Evolutionary conservation across 2,797 vertebrate species (phyloP), one percentile per base, ranked within the genome.

Genomic region (Ptychobarbus kaznakovi): DNA sequence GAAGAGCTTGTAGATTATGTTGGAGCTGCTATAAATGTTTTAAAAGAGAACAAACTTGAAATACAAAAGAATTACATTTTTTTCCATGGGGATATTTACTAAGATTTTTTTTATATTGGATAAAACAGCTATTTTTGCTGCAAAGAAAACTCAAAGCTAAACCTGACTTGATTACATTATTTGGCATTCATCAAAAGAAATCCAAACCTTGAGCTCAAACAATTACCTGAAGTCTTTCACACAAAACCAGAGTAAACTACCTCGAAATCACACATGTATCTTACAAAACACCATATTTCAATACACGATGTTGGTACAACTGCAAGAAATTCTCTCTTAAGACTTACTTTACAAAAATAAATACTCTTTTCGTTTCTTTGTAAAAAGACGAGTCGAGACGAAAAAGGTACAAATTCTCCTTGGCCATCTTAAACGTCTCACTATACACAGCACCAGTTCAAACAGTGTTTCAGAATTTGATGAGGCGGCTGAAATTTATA

Each of bases 271-370:
- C 49, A 87, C n/a, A 82, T 44, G 42, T 61, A 82, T 76, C n/a
- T 84, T 77, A 85, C 84, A 75, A 69, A 83, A 80, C 4, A 20
- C 4, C 65, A 18, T 38, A 38, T 61, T 38, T 66, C 12, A 42
- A 85, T 56, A 83, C 81, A 78, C 32, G 44, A 13, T 75, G 72
- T 87, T 38, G 66, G 86, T 79, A 82, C 49, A 72, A 63, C 38
- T 46, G 65, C 78, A 76, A 78, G 76, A 49, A 15, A 13, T 22
- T 83, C 74, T 63, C 74, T 76, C 51, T 74, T 80, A 76, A 77
- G 61, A 82, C 63, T 65, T 15, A 20, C 86, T 63, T 84, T 88
- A 88, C 7, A 90, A 90, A 90, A 90, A 90, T 90, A 90, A 88
- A 90, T 87, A 88, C 63, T 87, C 83, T 90, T 42, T 81, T 83